phyloP scores from a whole-genome alignment of 1,140 invertebrate species.

The Nasonia giraulti region DNA sequence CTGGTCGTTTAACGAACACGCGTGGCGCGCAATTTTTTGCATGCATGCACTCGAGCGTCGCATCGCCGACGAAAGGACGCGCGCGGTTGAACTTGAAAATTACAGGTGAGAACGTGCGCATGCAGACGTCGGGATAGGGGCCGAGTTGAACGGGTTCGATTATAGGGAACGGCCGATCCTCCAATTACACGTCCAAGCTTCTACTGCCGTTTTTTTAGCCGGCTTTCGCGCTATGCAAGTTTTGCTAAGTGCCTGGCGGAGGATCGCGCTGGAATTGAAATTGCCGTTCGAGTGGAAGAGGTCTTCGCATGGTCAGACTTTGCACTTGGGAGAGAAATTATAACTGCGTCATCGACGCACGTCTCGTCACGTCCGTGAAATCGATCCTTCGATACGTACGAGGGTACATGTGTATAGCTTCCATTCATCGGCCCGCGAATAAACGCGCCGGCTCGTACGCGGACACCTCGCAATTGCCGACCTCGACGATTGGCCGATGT shows the following conservation, averaged over 20 bases:
- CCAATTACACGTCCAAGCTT: conserved; percentile 27
- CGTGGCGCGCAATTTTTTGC: not conserved
- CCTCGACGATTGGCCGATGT: conserved; percentile 1
- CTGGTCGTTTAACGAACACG: conserved; percentile 23
- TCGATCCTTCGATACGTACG: too few relatives aligned
- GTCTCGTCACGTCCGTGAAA: too few relatives aligned
- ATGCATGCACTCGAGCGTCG: not conserved
- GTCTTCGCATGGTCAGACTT: not conserved
- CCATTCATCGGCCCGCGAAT: conserved; percentile 14
- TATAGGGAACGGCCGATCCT: conserved; percentile 42
- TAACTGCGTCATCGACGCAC: too few relatives aligned
- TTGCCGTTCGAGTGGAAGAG: not conserved
- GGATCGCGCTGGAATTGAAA: not conserved
- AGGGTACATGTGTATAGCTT: not conserved
- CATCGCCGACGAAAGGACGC: not conserved
- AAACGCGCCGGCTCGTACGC: not conserved
- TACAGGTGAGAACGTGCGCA: conserved; percentile 43
- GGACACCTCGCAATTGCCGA: not conserved
- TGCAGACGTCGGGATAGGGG: conserved; percentile 35
- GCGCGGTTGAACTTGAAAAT: conserved; percentile 40
- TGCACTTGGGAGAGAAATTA: too few relatives aligned
- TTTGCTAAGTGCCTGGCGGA: not conserved
- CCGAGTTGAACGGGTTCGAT: conserved; percentile 32
- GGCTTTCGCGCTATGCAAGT: not conserved
- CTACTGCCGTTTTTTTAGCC: not conserved